These are phyloP conservation scores for Pissodes strobi DNA, from an alignment of 1,140 invertebrate genomes.

Conservation along the genomic window DNA sequence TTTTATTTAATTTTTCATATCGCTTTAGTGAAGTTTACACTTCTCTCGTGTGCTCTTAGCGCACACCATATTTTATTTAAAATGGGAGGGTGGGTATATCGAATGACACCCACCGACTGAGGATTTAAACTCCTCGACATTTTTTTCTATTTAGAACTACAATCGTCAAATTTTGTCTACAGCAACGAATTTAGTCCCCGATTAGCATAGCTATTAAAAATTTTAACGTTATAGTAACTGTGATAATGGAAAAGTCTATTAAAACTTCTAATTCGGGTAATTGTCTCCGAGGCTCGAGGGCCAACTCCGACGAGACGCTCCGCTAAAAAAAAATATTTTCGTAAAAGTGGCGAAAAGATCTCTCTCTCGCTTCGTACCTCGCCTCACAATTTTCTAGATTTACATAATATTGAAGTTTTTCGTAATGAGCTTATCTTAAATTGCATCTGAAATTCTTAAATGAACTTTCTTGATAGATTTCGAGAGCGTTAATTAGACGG, in stretches of 20 bases:
- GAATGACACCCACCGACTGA: too few species aligned
- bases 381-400: slow-evolving; percentile 15
- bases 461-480: slow-evolving; percentile 14
- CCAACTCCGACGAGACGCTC: neutral
- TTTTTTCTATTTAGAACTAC: too few species aligned
- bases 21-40: too few species aligned
- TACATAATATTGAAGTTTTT: slow-evolving; percentile 18
- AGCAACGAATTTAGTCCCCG: too few species aligned
- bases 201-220: slow-evolving; percentile 10
- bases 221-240: slow-evolving; percentile 8
- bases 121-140: too few species aligned
- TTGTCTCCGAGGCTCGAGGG: slow-evolving; percentile 2
- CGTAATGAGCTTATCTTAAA: slow-evolving; percentile 12
- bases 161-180: too few species aligned
- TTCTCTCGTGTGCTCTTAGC: too few species aligned
- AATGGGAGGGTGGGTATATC: too few species aligned
- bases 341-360: neutral
- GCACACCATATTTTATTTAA: too few species aligned
- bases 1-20: too few species aligned
- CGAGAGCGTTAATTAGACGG: too few species aligned
- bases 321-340: slow-evolving; percentile 11
- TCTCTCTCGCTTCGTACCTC: slow-evolving; percentile 5
- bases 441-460: slow-evolving; percentile 12
- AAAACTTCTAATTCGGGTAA: slow-evolving; percentile 19
- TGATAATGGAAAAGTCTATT: slow-evolving; percentile 21